Evolutionary conservation across 2,113 vertebrate species (phyloP).

Genomic region (Thamnaconus septentrionalis): DNA sequence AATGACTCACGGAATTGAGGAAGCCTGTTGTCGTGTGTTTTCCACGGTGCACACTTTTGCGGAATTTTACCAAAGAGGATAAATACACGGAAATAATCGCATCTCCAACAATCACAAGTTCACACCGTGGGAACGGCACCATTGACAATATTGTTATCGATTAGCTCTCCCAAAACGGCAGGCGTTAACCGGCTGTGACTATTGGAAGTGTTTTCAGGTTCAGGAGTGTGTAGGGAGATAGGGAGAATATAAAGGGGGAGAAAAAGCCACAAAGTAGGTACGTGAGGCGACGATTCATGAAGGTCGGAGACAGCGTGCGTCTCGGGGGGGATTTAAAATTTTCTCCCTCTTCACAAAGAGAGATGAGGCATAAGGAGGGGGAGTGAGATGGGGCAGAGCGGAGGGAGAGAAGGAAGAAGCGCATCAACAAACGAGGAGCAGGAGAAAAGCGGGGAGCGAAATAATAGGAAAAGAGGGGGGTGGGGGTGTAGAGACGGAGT

Average conservation of each 20-base stretch:
- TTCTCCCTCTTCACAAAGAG: constrained; percentile 49
- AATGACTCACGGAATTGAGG: constrained; percentile 54
- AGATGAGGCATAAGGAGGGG: constrained; percentile 7
- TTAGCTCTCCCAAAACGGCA: too few relatives aligned
- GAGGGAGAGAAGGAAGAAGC: constrained; percentile 36
- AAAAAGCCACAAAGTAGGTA: constrained; percentile 32
- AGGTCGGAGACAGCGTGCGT: constrained; percentile 66
- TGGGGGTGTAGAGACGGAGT: constrained; percentile 32
- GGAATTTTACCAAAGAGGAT: too few relatives aligned
- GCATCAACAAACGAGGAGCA: not conserved
- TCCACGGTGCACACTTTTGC: constrained; percentile 41
- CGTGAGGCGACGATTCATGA: constrained; percentile 44
- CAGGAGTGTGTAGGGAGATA: not conserved
- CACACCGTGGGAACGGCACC: too few relatives aligned
- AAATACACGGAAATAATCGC: too few relatives aligned
- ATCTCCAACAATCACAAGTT: too few relatives aligned
- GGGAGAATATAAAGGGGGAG: constrained; percentile 24
- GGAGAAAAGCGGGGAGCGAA: constrained; percentile 8
- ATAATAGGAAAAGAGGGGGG: constrained; percentile 13
- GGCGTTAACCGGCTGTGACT: too few relatives aligned
- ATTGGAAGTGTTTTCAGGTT: too few relatives aligned
- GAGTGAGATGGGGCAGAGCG: constrained; percentile 10
- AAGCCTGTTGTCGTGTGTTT: constrained; percentile 26
- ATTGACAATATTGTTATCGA: too few relatives aligned
- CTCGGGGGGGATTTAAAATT: constrained; percentile 60